Percentiles rank a stretch among this genome's conserved stretches.
phyloP scores from a whole-genome alignment of 2,113 vertebrate genomes.

The Oreotrochilus melanogaster region DNA sequence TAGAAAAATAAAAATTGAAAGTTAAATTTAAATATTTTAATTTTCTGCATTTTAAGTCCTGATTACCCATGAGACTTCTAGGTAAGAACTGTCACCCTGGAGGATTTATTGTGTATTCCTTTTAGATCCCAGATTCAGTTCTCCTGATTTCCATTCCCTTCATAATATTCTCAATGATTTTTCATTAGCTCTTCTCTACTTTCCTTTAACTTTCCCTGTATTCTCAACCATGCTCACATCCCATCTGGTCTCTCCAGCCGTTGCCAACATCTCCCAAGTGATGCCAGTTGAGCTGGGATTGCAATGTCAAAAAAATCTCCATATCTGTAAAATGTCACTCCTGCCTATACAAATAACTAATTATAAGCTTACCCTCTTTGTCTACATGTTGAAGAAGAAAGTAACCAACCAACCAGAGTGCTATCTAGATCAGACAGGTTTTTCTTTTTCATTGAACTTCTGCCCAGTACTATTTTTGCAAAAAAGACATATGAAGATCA shows the following conservation, averaged over 20 bases:
- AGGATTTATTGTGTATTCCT: neutral
- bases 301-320: neutral
- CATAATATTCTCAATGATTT: neutral
- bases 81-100: neutral
- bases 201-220: neutral
- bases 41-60: neutral
- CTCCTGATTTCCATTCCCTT: neutral
- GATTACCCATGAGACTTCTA: neutral
- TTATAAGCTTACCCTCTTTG: neutral
- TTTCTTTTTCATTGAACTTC: neutral
- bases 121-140: neutral
- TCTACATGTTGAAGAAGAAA: neutral
- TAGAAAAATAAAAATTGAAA: no score
- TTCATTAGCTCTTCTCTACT: neutral
- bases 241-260: constrained; percentile 4
- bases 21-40: no score
- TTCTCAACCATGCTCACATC: neutral
- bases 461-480: neutral
- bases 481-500: neutral
- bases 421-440: neutral
- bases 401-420: neutral
- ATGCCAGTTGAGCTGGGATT: neutral
- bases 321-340: neutral
- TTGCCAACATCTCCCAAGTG: neutral
- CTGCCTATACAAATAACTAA: neutral